Evolutionary conservation across 1,140 invertebrate genomes (phyloP).

Genomic region (Drosophila melanica): DNA sequence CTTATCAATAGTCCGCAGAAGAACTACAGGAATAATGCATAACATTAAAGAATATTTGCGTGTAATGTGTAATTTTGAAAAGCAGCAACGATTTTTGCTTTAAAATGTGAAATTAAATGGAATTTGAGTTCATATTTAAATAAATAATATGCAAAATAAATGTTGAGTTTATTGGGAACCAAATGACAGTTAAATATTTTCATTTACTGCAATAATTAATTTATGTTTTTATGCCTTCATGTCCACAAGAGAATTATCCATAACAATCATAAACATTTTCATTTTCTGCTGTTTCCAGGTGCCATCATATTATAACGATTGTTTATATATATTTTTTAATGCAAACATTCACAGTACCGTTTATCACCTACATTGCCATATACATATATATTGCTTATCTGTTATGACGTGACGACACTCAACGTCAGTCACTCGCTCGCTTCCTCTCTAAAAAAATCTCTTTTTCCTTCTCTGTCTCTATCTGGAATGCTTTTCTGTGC

Average conservation of each 20-base stretch:
- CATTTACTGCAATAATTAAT: background rate
- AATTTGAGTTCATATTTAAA: conserved; percentile 32
- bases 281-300: conserved; percentile 1
- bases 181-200: background rate
- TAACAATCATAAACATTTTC: background rate
- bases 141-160: conserved; percentile 23
- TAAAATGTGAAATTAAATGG: conserved; percentile 12
- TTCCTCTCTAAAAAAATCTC: conserved; percentile 7
- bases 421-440: background rate
- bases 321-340: background rate
- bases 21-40: conserved; percentile 38
- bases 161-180: background rate
- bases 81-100: conserved; percentile 14
- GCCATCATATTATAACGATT: conserved; percentile 2
- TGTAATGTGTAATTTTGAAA: conserved; percentile 25
- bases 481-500: background rate
- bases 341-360: background rate
- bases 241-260: background rate
- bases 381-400: conserved; percentile 24
- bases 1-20: conserved; percentile 24
- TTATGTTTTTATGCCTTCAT: background rate
- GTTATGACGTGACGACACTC: background rate
- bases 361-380: background rate
- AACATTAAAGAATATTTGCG: conserved; percentile 7
- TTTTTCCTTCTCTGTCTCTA: background rate